phyloP scores from a whole-genome alignment of 2,113 vertebrate species.

The Epinephelus fuscoguttatus region DNA sequence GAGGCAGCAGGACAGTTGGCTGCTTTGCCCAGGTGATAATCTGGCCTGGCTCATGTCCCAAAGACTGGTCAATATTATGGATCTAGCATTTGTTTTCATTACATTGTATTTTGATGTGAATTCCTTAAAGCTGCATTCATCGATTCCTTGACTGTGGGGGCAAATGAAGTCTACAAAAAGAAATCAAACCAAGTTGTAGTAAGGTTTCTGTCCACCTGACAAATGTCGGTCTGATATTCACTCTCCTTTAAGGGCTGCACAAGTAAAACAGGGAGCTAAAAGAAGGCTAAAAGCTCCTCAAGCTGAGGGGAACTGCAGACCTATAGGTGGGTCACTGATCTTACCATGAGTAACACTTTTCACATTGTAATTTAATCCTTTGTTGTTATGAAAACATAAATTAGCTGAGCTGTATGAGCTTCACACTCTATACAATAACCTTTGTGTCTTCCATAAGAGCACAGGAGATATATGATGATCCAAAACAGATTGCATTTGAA shows the following conservation, averaged over 20 bases:
- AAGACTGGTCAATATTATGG: neutral
- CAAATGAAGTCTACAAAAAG: neutral
- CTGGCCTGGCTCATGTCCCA: neutral
- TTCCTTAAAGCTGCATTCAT: constrained; percentile 10
- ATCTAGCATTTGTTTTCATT: constrained; percentile 10
- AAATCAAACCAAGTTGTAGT: neutral
- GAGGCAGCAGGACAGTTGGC: neutral
- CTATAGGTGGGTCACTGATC: neutral
- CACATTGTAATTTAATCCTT: neutral
- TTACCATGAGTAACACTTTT: neutral
- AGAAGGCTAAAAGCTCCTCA: neutral
- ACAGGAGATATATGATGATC: constrained; percentile 1
- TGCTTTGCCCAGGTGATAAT: constrained; percentile 1
- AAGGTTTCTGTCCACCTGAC: neutral
- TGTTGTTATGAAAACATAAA: neutral
- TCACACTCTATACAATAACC: neutral
- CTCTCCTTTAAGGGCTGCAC: neutral
- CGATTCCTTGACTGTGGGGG: neutral
- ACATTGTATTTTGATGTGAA: neutral
- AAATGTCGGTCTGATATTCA: neutral
- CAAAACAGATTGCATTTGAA: constrained; percentile 5
- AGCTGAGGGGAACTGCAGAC: neutral
- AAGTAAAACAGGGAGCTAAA: neutral
- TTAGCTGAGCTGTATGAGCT: neutral
- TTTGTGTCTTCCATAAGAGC: neutral